Evolutionary conservation across 1,140 invertebrate genomes (phyloP).

Genomic region (Pemphigus obesinymphae): DNA sequence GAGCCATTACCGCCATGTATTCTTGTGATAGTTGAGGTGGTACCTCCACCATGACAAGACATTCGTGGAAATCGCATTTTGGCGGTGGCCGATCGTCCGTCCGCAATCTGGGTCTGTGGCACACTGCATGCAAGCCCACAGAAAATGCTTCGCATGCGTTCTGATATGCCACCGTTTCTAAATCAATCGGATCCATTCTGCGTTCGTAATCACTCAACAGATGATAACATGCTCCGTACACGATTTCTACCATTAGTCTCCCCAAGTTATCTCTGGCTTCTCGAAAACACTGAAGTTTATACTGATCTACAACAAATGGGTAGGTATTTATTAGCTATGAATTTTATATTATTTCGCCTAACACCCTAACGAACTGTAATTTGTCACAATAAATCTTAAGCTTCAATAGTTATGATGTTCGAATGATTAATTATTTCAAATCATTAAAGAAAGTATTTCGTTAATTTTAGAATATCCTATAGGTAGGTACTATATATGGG

Average conservation of each 20-base stretch:
- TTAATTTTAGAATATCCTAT: too few species aligned
- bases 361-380: too few species aligned
- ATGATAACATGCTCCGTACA: slow-evolving; percentile 52
- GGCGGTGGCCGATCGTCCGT: slow-evolving; percentile 51
- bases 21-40: slow-evolving; percentile 56
- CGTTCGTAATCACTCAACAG: slow-evolving; percentile 56
- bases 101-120: slow-evolving; percentile 50
- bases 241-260: slow-evolving; percentile 52
- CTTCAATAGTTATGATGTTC: too few species aligned
- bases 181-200: slow-evolving; percentile 54
- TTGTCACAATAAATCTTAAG: too few species aligned
- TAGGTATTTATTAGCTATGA: too few species aligned
- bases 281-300: slow-evolving; percentile 52
- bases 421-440: too few species aligned
- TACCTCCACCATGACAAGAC: slow-evolving; percentile 57
- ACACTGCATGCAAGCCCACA: slow-evolving; percentile 55
- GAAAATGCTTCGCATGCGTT: slow-evolving; percentile 52
- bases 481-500: too few species aligned
- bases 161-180: slow-evolving; percentile 54
- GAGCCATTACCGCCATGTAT: slow-evolving; percentile 56
- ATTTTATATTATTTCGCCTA: too few species aligned
- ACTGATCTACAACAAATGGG: slow-evolving; percentile 11
- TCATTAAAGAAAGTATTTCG: too few species aligned
- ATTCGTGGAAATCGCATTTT: slow-evolving; percentile 57
- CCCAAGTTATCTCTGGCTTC: slow-evolving; percentile 50